Conservation (phyloP, 2,797 vertebrate genomes). For the Acridotheres tristis region DNA sequence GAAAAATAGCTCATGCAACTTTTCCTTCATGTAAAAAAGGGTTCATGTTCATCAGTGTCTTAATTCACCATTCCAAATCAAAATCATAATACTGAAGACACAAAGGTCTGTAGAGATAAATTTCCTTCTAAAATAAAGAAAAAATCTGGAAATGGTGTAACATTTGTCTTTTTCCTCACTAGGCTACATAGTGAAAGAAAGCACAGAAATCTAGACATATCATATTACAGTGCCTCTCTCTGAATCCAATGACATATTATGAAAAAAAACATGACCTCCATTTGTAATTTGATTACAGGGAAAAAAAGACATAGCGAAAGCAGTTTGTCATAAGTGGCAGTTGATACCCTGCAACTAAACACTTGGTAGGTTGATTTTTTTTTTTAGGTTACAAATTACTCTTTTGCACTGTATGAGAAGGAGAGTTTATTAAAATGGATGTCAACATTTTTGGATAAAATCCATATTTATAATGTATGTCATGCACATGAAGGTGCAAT, state of each 20-base stretch:
- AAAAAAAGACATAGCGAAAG: background rate
- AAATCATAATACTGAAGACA: background rate
- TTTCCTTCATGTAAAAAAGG: background rate
- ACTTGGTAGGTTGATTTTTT: background rate
- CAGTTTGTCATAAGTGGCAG: background rate
- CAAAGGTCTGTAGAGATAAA: background rate
- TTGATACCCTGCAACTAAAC: background rate
- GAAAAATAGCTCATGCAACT: background rate
- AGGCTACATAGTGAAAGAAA: background rate
- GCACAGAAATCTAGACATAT: background rate
- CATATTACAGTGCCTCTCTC: background rate
- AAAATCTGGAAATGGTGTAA: background rate
- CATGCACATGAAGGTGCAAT: background rate
- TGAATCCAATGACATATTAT: background rate
- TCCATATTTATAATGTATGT: background rate
- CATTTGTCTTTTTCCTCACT: background rate
- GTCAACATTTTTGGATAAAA: background rate
- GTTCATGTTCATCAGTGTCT: background rate
- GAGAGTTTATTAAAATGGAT: background rate
- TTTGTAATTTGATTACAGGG: slow-evolving; percentile 3
- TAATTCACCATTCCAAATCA: background rate
- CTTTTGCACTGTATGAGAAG: background rate
- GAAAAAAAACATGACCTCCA: background rate
- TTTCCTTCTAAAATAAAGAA: background rate
- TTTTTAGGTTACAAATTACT: background rate